phyloP scores from a whole-genome alignment of 2,113 vertebrate species.

The Aviceda subcristata region DNA sequence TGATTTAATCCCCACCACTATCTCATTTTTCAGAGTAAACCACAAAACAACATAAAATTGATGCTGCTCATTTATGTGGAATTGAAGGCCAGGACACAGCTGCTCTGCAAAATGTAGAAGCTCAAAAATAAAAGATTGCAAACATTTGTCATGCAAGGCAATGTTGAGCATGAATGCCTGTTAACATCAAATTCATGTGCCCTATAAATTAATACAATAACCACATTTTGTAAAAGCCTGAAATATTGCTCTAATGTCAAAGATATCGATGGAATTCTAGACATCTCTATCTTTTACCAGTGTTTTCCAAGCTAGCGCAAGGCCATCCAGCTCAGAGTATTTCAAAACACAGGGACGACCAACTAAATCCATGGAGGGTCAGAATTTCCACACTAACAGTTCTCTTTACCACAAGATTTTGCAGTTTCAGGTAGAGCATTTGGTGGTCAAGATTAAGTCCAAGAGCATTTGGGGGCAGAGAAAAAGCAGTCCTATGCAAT shows the following conservation, averaged over 20 bases:
- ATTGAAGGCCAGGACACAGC: background rate
- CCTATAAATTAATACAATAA: background rate
- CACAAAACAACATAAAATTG: background rate
- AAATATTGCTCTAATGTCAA: background rate
- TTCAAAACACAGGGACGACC: background rate
- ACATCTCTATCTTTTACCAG: background rate
- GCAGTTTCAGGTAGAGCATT: background rate
- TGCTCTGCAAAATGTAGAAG: background rate
- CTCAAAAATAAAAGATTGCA: background rate
- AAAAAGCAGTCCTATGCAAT: background rate
- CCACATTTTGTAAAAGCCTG: background rate
- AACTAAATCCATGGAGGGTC: background rate
- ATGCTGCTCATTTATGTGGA: background rate
- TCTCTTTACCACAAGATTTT: background rate
- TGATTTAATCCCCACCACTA: background rate
- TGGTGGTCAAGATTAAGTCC: background rate
- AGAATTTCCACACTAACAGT: background rate
- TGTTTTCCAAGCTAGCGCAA: background rate
- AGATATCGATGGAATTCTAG: background rate
- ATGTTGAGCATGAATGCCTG: background rate
- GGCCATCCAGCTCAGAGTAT: background rate
- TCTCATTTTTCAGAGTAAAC: background rate
- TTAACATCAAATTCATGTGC: background rate
- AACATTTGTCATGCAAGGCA: background rate
- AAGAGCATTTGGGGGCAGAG: background rate